phyloP scores from a whole-genome alignment of 2,888 invertebrate genomes.

The Leptinotarsa rubiginosa region DNA sequence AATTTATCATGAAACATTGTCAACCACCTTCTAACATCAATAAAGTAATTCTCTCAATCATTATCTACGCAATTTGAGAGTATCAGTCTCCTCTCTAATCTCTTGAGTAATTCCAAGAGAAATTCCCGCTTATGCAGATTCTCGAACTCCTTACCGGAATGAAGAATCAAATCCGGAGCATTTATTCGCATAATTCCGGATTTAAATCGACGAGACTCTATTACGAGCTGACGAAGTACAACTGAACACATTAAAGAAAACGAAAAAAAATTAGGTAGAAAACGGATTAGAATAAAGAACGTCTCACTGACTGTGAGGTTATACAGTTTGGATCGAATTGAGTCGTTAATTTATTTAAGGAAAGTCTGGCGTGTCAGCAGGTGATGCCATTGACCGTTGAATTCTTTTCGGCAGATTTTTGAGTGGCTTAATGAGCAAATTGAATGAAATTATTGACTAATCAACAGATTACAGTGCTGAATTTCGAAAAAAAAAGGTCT shows the following conservation, averaged over 20 bases:
- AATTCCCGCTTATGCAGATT: constrained; percentile 26
- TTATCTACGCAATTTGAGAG: not conserved
- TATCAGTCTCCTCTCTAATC: constrained; percentile 1
- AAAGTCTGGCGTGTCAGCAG: not conserved
- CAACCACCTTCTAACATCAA: too few relatives aligned
- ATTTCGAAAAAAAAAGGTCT: too few relatives aligned
- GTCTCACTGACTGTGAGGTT: not conserved
- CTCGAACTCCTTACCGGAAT: constrained; percentile 17
- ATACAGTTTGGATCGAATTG: not conserved
- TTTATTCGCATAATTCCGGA: constrained; percentile 15
- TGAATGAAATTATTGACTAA: too few relatives aligned
- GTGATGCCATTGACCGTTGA: not conserved
- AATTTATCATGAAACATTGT: too few relatives aligned
- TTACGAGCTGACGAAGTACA: constrained; percentile 13
- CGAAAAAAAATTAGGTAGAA: not conserved
- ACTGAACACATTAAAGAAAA: constrained; percentile 14
- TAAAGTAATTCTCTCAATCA: not conserved
- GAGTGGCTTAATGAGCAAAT: too few relatives aligned
- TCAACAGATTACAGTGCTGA: too few relatives aligned
- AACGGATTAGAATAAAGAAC: constrained; percentile 7
- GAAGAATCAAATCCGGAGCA: constrained; percentile 16
- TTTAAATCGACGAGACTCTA: constrained; percentile 18
- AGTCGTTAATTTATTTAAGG: not conserved
- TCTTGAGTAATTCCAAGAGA: constrained; percentile 14
- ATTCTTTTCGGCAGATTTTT: too few relatives aligned